Base-by-base conservation (phyloP, 30 jellyfish, hydroid and myxozoan genomes). In the Sanderia malayensis region DNA sequence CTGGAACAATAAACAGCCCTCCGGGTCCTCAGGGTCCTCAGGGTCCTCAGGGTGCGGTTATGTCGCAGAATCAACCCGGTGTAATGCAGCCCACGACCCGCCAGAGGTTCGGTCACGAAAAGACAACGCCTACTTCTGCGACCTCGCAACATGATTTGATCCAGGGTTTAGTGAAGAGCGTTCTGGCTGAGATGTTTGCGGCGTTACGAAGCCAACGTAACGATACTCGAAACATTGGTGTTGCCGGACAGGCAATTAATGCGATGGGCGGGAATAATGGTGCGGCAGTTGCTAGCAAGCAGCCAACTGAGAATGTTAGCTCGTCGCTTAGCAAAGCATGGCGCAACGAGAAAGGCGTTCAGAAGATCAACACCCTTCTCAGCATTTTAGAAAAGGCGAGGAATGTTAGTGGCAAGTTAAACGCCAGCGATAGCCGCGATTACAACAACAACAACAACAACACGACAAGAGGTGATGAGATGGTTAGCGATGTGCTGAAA, bases 111-210 rank as follows among this genome's bases (percentile, higher is more conserved):
- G 88, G 64, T 4, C 64, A 32, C 29, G 25, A 34, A 34, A n/a
- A 28, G 6, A 73, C 20, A 29, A 83, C n/a, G 59, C 67, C n/a
- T 8, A n/a, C n/a, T n/a, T n/a, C 83, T 17, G 58, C 79, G 4
- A 59, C 47, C 34, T 55, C 87, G 25, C 95, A 84, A 46, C 93
- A 81, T 46, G 87, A 58, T 30, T 47, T 84, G 86, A 53, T 84
- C 32, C 97, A 92, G 61, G 80, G 82, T 25, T 81, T 92, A n/a
- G 87, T 92, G 44, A 85, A 85, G 66, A 92, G 93, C 41, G 95
- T 92, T 23, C 69, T 92, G 3, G 33, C 94, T 58, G 96, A 92
- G 71, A 26, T 85, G 74, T 72, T 92, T 44, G 68, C 85, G 17
- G 85, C 95, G 34, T 45, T 92, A 28, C 94, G 93, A 9, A 65